Evolutionary conservation across 2,888 invertebrate species (phyloP).

Genomic region (Neoascia interrupta): DNA sequence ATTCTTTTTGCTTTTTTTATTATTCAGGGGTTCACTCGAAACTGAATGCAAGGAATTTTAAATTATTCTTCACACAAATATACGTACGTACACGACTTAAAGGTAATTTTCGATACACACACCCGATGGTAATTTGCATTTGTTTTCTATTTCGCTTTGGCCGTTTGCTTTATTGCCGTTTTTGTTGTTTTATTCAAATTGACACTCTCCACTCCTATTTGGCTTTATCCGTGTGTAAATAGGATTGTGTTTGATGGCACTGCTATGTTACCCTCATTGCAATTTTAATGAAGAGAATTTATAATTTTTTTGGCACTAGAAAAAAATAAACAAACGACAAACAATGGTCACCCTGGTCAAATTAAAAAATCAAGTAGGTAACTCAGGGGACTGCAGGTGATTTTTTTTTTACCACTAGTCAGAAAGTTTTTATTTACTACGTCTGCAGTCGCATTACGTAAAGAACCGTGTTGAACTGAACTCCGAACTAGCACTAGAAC

Average conservation of each 20-base stretch:
- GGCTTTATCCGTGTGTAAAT: slow-evolving; percentile 49
- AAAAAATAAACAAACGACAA: not conserved
- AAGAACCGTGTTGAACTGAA: slow-evolving; percentile 17
- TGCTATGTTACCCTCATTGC: slow-evolving; percentile 55
- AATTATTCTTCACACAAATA: slow-evolving; percentile 48
- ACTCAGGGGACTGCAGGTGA: slow-evolving; percentile 6
- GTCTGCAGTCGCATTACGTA: slow-evolving; percentile 37
- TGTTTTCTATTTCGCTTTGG: slow-evolving; percentile 29
- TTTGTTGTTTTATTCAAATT: slow-evolving; percentile 42
- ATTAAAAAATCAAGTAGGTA: slow-evolving; percentile 1
- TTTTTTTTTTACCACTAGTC: not conserved
- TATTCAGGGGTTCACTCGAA: slow-evolving; percentile 16
- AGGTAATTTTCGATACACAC: slow-evolving; percentile 49
- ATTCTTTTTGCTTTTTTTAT: slow-evolving; percentile 1
- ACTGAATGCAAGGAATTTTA: slow-evolving; percentile 46
- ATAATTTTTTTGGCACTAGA: slow-evolving; percentile 18
- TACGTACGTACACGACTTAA: slow-evolving; percentile 1
- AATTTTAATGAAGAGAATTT: slow-evolving; percentile 58
- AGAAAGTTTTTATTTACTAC: not conserved
- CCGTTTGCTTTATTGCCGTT: slow-evolving; percentile 7
- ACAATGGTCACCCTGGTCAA: slow-evolving; percentile 2
- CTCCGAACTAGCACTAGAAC: slow-evolving; percentile 30
- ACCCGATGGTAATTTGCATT: slow-evolving; percentile 54
- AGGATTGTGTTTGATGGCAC: slow-evolving; percentile 9
- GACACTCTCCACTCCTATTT: slow-evolving; percentile 55